Evolutionary conservation across 2,797 vertebrate genomes (phyloP).

Genomic region (Phrynocephalus forsythii): DNA sequence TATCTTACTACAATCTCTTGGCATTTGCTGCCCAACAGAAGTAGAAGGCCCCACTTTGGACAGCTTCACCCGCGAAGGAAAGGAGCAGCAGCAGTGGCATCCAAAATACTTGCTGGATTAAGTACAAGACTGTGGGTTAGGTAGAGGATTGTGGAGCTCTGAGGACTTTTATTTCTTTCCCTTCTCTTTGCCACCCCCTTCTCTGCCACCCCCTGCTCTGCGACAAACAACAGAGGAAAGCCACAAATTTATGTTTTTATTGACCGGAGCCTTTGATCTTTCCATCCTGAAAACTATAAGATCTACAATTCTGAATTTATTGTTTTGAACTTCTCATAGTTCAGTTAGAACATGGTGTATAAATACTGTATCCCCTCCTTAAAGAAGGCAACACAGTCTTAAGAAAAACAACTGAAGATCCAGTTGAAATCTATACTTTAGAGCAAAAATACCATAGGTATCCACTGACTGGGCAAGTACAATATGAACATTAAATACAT

Average conservation of each 20-base stretch:
- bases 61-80: background rate
- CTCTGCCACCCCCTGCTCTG: background rate
- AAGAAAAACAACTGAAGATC: background rate
- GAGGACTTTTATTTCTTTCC: background rate
- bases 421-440: background rate
- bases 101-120: background rate
- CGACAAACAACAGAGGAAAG: background rate
- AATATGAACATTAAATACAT: background rate
- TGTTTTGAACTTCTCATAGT: background rate
- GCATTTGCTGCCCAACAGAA: background rate
- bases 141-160: background rate
- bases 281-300: background rate
- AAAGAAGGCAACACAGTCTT: background rate
- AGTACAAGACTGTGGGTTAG: background rate
- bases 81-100: background rate
- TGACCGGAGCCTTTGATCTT: background rate
- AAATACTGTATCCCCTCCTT: background rate
- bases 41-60: background rate
- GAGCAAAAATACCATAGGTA: background rate
- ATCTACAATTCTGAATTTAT: background rate
- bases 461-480: conserved; percentile 17
- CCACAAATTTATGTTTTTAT: background rate
- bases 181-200: background rate
- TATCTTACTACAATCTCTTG: background rate
- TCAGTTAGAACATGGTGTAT: background rate